Base-by-base conservation (phyloP, 2,113 vertebrate species). In the Spea multiplicata region DNA sequence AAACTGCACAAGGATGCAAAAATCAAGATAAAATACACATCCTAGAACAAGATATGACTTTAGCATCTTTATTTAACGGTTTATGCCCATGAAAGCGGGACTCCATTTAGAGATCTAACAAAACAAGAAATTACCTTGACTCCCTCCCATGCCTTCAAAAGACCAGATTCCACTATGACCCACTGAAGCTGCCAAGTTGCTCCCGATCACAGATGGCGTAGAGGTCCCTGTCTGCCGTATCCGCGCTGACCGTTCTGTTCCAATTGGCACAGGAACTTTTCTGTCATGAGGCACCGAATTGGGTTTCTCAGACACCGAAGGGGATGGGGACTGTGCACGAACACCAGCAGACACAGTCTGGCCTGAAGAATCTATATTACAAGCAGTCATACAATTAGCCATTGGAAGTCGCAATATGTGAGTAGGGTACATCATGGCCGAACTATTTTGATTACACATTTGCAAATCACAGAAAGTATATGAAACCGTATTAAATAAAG, bases 91-190 rank as follows among this genome's bases (percentile, higher is more conserved):
- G 30, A 30, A 30, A 30, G 30, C 2, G 2, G 30, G 30, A 30
- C 30, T 30, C 30, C 30, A 30, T 30, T 30, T 30, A 30, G 30
- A 30, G 1, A 30, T 30, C 30, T 30, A 30, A 30, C 30, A 30
- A 30, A 30, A 30, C 30, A 30, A 30, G 2, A 30, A 30, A 30
- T 16, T 89, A 98, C 97, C 97, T 82, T 98, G 96, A 88, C 88
- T 96, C 85, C 95, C 97, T 86, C 96, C 95, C 81, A 99, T 96
- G 65, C 97, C 97, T 90, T 93, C 92, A 48, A 99, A 99, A 71
- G 97, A 98, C 97, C 97, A 99, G 85, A 99, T 99, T 83, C 97
- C 97, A 85, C 97, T 97, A 8, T 99, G 97, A 73, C 97, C 97
- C 61, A 99, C 97, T 1, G 97, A 95, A 48, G 97, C 94, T 84